Percentiles rank a stretch among this genome's conserved stretches.
phyloP scores from a whole-genome alignment of 2,888 invertebrate species.

The Epistrophe grossulariae region DNA sequence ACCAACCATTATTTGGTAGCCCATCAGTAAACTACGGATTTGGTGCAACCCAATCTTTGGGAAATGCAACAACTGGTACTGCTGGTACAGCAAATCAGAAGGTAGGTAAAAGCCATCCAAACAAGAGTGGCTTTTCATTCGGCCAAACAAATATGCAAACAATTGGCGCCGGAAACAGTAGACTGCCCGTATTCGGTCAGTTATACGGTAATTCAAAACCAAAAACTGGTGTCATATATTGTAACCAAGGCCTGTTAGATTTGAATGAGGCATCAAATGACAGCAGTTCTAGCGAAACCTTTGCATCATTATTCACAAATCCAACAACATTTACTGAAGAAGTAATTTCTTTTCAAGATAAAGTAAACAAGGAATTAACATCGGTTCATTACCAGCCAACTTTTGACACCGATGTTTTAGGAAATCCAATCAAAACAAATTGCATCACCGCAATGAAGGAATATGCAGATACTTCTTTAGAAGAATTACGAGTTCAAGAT shows the following conservation, averaged over 20 bases:
- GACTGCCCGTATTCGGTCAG: background rate
- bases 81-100: background rate
- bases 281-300: background rate
- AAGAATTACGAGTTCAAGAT: constrained; percentile 97
- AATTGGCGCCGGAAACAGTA: background rate
- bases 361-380: constrained; percentile 80
- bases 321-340: background rate
- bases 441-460: constrained; percentile 99
- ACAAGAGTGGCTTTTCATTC: background rate
- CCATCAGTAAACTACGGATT: constrained; percentile 54
- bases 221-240: background rate
- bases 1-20: constrained; percentile 83
- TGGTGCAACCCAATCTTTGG: background rate
- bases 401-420: constrained; percentile 94
- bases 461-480: constrained; percentile 96
- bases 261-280: background rate
- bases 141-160: background rate
- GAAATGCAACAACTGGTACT: background rate
- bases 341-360: background rate
- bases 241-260: background rate
- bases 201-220: background rate
- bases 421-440: constrained; percentile 96
- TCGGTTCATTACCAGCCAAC: constrained; percentile 93
- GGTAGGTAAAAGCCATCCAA: background rate
- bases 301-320: background rate